Evolutionary conservation across 2,113 vertebrate species (phyloP).

Genomic region (Chaetorhynchus papuensis): DNA sequence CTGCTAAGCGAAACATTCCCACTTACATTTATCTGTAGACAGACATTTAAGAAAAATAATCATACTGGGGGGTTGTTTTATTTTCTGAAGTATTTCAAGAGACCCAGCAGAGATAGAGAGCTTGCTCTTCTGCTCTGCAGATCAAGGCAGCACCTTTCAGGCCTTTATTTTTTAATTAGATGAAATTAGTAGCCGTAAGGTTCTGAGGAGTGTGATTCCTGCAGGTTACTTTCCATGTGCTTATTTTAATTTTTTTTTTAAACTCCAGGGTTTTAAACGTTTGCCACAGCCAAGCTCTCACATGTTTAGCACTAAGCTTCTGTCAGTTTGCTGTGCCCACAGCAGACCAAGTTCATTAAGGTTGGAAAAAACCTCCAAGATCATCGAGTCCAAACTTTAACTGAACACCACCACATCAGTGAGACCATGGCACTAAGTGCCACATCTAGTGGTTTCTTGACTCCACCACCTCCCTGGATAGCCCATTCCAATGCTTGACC

Average conservation of each 20-base stretch:
- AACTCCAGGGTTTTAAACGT: neutral
- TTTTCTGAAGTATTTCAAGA: neutral
- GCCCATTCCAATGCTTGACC: neutral
- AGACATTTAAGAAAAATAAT: neutral
- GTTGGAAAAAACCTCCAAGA: neutral
- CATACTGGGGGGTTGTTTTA: rapidly evolving
- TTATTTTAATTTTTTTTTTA: neutral
- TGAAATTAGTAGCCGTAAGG: rapidly evolving
- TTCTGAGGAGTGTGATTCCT: neutral
- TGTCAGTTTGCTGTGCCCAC: neutral
- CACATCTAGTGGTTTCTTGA: neutral
- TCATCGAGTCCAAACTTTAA: neutral
- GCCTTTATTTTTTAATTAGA: neutral
- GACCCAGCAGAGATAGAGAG: neutral
- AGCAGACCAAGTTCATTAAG: neutral
- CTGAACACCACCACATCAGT: neutral
- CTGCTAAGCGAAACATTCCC: neutral
- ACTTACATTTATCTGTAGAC: neutral
- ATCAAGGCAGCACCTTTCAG: neutral
- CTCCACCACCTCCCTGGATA: neutral
- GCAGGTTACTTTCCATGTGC: neutral
- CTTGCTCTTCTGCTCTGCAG: neutral
- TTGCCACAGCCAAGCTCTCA: neutral
- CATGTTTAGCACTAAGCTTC: neutral
- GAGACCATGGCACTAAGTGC: neutral